Percentiles rank a stretch among this genome's conserved stretches.
Conservation (phyloP, 2,888 invertebrate species). For the Drosophila diplacantha region DNA sequence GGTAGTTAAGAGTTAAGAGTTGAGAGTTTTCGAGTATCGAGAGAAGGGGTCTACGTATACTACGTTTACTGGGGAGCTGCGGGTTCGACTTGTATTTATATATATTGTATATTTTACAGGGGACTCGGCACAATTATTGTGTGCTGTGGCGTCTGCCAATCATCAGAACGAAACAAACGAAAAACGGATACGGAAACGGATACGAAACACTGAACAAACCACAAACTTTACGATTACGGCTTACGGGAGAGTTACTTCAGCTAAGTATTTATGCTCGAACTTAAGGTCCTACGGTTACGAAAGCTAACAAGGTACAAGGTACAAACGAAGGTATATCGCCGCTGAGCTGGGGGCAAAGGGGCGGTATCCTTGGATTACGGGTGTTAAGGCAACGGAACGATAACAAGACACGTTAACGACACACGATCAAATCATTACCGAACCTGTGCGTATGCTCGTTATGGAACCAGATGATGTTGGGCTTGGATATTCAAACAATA, state of each 20-base stretch:
- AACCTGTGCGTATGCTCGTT: slow-evolving; percentile 61
- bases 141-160: slow-evolving; percentile 28
- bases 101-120: slow-evolving; percentile 34
- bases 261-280: slow-evolving; percentile 42
- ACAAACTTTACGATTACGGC: slow-evolving; percentile 40
- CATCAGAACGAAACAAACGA: slow-evolving; percentile 29
- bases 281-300: slow-evolving; percentile 50
- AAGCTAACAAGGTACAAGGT: slow-evolving; percentile 36
- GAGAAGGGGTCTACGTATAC: slow-evolving; percentile 13
- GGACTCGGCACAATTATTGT: slow-evolving; percentile 34
- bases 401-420: slow-evolving; percentile 45
- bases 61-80: slow-evolving; percentile 24
- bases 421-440: slow-evolving; percentile 59
- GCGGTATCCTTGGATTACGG: slow-evolving; percentile 1
- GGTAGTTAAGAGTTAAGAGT: not conserved
- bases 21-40: slow-evolving; percentile 22
- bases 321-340: slow-evolving; percentile 33
- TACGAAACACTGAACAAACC: slow-evolving; percentile 46
- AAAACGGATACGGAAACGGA: slow-evolving; percentile 12
- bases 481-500: slow-evolving; percentile 35
- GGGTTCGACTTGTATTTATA: slow-evolving; percentile 5
- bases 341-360: not conserved
- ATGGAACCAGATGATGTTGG: slow-evolving; percentile 67
- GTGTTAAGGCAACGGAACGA: slow-evolving; percentile 17
- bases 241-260: slow-evolving; percentile 36